Conservation (phyloP, 2,888 invertebrate species). For the Odontocolon sp. region DNA sequence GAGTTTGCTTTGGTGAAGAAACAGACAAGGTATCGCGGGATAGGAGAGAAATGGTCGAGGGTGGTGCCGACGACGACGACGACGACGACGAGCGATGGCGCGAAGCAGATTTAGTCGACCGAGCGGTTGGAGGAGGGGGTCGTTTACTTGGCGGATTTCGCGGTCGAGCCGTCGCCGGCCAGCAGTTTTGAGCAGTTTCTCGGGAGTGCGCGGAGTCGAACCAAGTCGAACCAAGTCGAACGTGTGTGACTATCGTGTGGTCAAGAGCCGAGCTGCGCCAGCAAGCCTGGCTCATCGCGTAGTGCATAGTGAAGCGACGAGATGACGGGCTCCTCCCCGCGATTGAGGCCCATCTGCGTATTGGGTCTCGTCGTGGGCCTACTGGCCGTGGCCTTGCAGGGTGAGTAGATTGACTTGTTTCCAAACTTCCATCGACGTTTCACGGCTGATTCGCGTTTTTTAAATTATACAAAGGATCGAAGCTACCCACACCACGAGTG, state of each 20-base stretch:
- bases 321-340: constrained; percentile 84
- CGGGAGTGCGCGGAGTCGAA: constrained; percentile 76
- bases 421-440: too few relatives aligned
- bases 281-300: constrained; percentile 78
- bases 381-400: constrained; percentile 83
- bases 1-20: constrained; percentile 31
- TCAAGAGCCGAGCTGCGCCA: constrained; percentile 74
- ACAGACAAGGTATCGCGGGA: constrained; percentile 37
- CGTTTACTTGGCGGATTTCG: constrained; percentile 71
- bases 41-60: constrained; percentile 38
- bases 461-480: not conserved
- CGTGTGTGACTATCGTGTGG: constrained; percentile 76
- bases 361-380: constrained; percentile 82
- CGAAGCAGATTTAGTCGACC: constrained; percentile 60
- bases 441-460: not conserved
- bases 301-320: constrained; percentile 82
- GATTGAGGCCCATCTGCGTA: constrained; percentile 83
- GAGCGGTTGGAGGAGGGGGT: constrained; percentile 42
- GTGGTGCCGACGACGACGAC: constrained; percentile 31
- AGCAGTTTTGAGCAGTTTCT: constrained; percentile 76
- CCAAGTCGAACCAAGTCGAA: too few relatives aligned
- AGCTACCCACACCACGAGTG: not conserved
- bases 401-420: too few relatives aligned
- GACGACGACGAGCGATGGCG: constrained; percentile 38
- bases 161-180: constrained; percentile 70